phyloP scores from a whole-genome alignment of 2,113 vertebrate species.

The Cheilinus undulatus region DNA sequence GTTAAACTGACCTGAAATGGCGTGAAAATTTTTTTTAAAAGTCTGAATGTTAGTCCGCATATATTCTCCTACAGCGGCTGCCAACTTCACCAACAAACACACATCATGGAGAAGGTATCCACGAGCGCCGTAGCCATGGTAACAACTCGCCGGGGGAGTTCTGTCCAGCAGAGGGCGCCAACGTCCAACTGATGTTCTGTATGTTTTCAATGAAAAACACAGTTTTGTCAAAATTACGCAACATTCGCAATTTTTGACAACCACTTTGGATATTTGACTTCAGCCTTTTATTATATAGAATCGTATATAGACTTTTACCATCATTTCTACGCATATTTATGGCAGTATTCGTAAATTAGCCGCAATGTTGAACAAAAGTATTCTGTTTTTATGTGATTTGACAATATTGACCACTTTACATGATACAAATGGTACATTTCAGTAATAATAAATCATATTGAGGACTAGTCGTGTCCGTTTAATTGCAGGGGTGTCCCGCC shows the following conservation, averaged over 20 bases:
- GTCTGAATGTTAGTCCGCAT: too few species aligned
- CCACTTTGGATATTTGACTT: neutral
- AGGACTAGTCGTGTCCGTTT: neutral
- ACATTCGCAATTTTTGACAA: too few species aligned
- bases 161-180: conserved; percentile 21
- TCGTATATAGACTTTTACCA: too few species aligned
- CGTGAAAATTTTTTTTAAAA: neutral
- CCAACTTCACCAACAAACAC: neutral
- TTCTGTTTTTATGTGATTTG: too few species aligned
- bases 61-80: neutral
- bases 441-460: neutral
- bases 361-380: neutral
- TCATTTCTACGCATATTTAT: neutral
- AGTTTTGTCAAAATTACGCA: too few species aligned
- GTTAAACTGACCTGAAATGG: neutral
- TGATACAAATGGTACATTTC: neutral
- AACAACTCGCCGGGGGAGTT: neutral
- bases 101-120: too few species aligned
- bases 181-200: neutral
- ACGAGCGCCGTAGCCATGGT: conserved; percentile 2
- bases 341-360: neutral
- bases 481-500: conserved; percentile 36
- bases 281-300: neutral
- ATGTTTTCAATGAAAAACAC: neutral
- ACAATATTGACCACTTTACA: neutral